Evolutionary conservation across 2,113 vertebrate species (phyloP).

Genomic region (Porphyrio hochstetteri): DNA sequence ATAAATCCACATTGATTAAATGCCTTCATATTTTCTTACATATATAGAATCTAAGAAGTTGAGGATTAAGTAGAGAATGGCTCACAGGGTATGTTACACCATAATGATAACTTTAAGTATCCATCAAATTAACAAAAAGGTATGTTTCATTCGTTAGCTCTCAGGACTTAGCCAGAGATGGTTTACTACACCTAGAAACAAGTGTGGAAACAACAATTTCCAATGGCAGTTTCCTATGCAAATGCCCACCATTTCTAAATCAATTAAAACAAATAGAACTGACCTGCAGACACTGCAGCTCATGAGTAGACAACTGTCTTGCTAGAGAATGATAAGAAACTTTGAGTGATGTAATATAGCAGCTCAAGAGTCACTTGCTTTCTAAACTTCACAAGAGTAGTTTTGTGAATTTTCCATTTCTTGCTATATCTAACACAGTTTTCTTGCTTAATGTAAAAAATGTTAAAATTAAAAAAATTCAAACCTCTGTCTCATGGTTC

Average conservation of each 20-base stretch:
- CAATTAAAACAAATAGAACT: background rate
- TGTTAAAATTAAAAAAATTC: background rate
- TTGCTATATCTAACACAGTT: background rate
- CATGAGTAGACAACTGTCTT: background rate
- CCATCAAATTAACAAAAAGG: background rate
- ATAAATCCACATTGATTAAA: background rate
- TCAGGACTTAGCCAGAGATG: background rate
- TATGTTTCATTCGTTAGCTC: background rate
- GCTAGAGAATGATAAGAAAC: background rate
- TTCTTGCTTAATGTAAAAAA: background rate
- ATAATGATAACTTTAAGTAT: background rate
- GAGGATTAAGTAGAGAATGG: background rate
- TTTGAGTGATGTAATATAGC: background rate
- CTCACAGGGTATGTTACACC: background rate
- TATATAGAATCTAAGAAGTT: background rate
- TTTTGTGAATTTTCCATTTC: background rate
- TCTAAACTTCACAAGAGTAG: background rate
- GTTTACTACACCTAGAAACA: background rate
- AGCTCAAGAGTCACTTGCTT: background rate
- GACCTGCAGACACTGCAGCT: background rate
- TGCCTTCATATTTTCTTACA: background rate
- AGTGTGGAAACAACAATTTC: background rate
- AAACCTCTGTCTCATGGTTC: background rate
- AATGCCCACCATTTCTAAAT: background rate
- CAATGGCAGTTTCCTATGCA: background rate